Evolutionary conservation across 2,113 vertebrate species (phyloP), one percentile per base, ranked within the genome.

Genomic region (Engystomops pustulosus): DNA sequence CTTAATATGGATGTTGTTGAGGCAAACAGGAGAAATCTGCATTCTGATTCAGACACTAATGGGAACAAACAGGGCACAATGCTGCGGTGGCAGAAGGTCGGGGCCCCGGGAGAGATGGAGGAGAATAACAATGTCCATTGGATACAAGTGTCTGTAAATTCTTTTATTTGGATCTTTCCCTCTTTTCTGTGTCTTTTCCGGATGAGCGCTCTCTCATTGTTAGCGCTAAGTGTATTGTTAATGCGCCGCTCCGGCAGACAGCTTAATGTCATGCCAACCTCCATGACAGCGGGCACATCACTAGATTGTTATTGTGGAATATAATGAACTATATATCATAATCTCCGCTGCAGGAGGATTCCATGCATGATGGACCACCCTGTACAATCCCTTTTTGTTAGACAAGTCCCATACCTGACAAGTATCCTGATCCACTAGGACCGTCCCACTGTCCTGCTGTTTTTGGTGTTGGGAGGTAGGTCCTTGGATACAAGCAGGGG

Each of bases 11-110:
- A 82, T 36, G 12, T 34, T 76, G 25, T 25, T 76, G 45, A 60
- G 58, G 53, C 51, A 60, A 53, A 82, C 14, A 60, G n/a, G 60
- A 55, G 38, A 60, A 71, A 82, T 72, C 68, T 58, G 80, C 69
- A 82, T 82, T 71, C 79, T 71, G 34, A 82, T 72, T 72, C 69
- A 32, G 49, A 82, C 80, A 45, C 80, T 82, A 82, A 82, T 82
- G 80, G 41, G 81, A 83, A 83, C 80, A 83, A 83, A 72, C 55
- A 62, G 58, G 72, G 25, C 55, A 36, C 55, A 25, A 25, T 49
- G 55, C 55, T 1, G 55, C 20, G 27, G 20, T 76, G 81, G 53
- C 53, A 60, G 70, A 76, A 76, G 71, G 71, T 83, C 70, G 12
- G 11, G n/a, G 41, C 38, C 81, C 60, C 71, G 20, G 41, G 55